phyloP scores from a whole-genome alignment of 2,888 invertebrate species.

The Mesorhabditis sp. region DNA sequence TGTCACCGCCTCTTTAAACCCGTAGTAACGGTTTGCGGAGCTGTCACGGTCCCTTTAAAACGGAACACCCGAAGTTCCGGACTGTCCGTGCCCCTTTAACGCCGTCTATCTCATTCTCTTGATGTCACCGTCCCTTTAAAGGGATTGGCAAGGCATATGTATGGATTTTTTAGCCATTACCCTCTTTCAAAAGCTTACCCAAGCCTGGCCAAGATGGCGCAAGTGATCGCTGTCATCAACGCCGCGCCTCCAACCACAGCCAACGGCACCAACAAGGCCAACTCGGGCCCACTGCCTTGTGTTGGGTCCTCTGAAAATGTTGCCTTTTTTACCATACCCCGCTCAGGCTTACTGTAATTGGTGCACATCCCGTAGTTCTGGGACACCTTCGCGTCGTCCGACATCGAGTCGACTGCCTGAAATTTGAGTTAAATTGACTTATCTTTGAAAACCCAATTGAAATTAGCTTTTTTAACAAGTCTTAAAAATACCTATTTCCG shows the following conservation, averaged over 20 bases:
- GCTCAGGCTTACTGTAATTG: not conserved
- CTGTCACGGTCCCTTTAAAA: too few species aligned
- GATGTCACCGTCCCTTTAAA: too few species aligned
- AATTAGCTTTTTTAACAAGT: too few species aligned
- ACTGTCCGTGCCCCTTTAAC: too few species aligned
- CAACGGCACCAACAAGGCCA: not conserved
- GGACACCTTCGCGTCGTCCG: not conserved
- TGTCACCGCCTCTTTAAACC: too few species aligned
- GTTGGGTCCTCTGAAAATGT: not conserved
- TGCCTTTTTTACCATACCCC: not conserved
- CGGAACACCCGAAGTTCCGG: too few species aligned
- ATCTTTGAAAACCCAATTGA: not conserved
- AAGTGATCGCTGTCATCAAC: not conserved
- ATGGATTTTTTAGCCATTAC: too few species aligned
- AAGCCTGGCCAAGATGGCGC: not conserved
- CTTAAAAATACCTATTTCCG: too few species aligned
- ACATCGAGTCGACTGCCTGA: not conserved
- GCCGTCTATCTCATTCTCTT: too few species aligned
- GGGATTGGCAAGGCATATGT: too few species aligned
- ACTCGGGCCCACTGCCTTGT: not conserved
- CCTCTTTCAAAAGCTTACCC: not conserved
- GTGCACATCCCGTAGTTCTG: slow-evolving; percentile 4
- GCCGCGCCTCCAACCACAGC: not conserved
- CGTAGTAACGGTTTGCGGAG: too few species aligned
- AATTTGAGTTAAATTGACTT: not conserved